Percentiles rank a stretch among this genome's conserved stretches.
These are phyloP conservation scores for Stegostoma tigrinum DNA, from an alignment of 2,113 vertebrate genomes.

Conservation along the genomic window DNA sequence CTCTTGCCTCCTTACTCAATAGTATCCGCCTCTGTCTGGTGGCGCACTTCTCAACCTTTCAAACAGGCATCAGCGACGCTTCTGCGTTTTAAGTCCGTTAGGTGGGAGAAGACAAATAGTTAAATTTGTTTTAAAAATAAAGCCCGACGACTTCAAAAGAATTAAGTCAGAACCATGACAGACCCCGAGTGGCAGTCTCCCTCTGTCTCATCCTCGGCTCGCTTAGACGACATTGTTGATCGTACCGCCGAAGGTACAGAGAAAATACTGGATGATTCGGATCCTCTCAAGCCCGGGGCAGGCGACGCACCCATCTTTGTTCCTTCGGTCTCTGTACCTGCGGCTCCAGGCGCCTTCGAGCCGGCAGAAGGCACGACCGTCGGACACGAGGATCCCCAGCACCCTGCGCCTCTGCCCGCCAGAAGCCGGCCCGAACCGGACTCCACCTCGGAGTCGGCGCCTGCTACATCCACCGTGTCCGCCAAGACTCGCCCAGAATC, in stretches of 20 bases:
- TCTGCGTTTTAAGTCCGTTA: not conserved
- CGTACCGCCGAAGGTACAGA: not conserved
- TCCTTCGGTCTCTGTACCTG: not conserved
- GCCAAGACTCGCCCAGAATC: not conserved
- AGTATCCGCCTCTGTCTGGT: not conserved
- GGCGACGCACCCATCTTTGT: not conserved
- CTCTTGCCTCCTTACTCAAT: not conserved
- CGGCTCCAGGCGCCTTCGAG: not conserved
- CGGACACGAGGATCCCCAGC: not conserved
- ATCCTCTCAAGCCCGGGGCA: constrained; percentile 1
- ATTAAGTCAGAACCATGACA: not conserved
- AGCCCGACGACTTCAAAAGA: not conserved
- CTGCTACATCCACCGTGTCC: not conserved
- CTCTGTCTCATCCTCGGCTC: not conserved
- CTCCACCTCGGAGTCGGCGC: not conserved
- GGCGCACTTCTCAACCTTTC: constrained; percentile 3
- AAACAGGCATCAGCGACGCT: not conserved
- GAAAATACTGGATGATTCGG: not conserved
- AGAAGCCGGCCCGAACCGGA: not conserved
- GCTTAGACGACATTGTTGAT: not conserved
- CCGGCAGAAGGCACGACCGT: not conserved
- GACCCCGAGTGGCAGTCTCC: not conserved
- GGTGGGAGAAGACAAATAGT: not conserved
- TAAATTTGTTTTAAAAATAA: not conserved
- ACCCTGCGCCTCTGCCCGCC: not conserved